Evolutionary conservation across 1,140 invertebrate genomes (phyloP).

Genomic region (Papilio xuthus): DNA sequence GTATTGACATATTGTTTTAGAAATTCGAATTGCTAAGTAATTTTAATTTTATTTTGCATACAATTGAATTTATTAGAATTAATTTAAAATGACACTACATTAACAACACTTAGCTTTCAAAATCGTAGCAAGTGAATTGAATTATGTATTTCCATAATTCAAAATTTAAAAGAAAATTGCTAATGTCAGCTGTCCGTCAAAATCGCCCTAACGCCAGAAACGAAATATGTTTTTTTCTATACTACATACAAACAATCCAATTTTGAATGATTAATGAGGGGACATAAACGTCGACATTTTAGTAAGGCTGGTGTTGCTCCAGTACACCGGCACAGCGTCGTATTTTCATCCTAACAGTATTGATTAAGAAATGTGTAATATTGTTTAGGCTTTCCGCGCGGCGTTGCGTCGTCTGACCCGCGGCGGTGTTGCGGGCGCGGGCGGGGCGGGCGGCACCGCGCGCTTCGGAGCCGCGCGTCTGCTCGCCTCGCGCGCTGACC

Average conservation of each 20-base stretch:
- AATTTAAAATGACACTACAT: no score
- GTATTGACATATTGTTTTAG: no score
- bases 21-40: not conserved
- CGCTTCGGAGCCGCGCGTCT: slow-evolving; percentile 69
- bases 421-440: slow-evolving; percentile 68
- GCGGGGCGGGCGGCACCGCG: slow-evolving; percentile 63
- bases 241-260: no score
- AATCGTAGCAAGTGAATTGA: not conserved
- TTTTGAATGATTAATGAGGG: no score
- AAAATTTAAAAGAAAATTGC: no score
- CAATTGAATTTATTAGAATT: not conserved
- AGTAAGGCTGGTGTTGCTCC: no score
- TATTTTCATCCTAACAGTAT: no score
- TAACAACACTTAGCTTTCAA: not conserved
- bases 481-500: slow-evolving; percentile 83
- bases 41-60: not conserved
- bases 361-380: not conserved
- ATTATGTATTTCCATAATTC: not conserved
- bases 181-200: no score
- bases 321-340: no score
- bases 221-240: no score
- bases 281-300: no score
- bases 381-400: slow-evolving; percentile 71
- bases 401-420: slow-evolving; percentile 67
- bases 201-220: no score